A percentile compares a stretch with the other conserved stretches of the same genome.
These are phyloP conservation scores for Urocynchramus pylzowi DNA, from an alignment of 2,113 vertebrate genomes.

Conservation along the genomic window DNA sequence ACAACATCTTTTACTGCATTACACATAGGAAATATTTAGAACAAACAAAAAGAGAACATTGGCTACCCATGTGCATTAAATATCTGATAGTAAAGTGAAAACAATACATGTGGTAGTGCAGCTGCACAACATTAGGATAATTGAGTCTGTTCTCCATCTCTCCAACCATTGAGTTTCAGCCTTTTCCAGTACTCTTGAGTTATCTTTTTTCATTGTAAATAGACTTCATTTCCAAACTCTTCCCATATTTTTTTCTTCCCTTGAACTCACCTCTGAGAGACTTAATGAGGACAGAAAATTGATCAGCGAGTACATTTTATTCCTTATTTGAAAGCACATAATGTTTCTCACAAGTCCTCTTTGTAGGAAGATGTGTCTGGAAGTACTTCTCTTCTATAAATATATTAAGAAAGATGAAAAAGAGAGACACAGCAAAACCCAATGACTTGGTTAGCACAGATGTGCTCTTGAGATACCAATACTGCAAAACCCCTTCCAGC, in stretches of 20 bases:
- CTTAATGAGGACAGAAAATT: conserved; percentile 47
- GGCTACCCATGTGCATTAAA: background rate
- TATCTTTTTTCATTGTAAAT: background rate
- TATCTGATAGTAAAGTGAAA: background rate
- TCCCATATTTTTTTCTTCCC: background rate
- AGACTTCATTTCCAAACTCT: conserved; percentile 8
- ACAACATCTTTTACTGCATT: background rate
- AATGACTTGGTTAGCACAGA: background rate
- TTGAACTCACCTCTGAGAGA: conserved; percentile 38
- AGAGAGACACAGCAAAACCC: background rate
- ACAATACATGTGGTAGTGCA: background rate
- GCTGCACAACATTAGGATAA: conserved; percentile 9
- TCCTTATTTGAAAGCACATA: conserved; percentile 19
- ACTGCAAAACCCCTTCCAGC: background rate
- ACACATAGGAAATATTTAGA: conserved; percentile 3
- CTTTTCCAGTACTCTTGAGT: background rate
- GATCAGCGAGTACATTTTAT: background rate
- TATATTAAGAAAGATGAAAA: background rate
- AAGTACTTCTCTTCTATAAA: background rate
- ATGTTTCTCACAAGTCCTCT: background rate
- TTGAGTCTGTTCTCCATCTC: background rate
- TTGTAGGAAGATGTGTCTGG: background rate
- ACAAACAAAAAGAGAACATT: background rate
- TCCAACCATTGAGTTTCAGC: background rate
- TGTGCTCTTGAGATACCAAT: background rate